Percentiles rank a stretch among this genome's conserved stretches.
These are phyloP conservation scores for Diadegma fenestrale DNA, from an alignment of 2,888 invertebrate genomes.

Conservation along the genomic window DNA sequence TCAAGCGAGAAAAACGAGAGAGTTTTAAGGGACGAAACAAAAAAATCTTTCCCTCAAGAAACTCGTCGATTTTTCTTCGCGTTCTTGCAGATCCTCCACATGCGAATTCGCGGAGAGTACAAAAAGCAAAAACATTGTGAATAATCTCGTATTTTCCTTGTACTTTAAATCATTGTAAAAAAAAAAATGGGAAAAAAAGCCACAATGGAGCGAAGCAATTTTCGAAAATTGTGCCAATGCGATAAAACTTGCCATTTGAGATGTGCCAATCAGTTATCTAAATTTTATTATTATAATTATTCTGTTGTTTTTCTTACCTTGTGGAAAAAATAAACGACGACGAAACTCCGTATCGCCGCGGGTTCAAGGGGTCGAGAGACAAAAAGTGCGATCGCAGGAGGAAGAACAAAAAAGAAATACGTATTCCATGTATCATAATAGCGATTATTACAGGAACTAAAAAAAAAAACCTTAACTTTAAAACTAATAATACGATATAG, in stretches of 20 bases:
- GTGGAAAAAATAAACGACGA: neutral
- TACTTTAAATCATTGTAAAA: conserved; percentile 23
- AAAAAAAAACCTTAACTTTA: conserved; percentile 36
- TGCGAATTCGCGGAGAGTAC: neutral
- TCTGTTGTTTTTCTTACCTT: conserved; percentile 17
- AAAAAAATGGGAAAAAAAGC: neutral
- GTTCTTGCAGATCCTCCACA: neutral
- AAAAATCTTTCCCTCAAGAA: conserved; percentile 32
- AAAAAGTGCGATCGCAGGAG: conserved; percentile 8
- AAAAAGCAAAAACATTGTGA: neutral
- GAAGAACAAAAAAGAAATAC: conserved; percentile 38
- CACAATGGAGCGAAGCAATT: conserved; percentile 28
- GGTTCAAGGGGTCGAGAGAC: neutral
- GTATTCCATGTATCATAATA: conserved; percentile 63
- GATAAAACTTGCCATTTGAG: conserved; percentile 82
- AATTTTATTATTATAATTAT: conserved; percentile 41
- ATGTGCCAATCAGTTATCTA: conserved; percentile 81
- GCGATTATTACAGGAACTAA: conserved; percentile 35
- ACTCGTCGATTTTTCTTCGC: neutral
- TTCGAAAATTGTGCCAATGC: conserved; percentile 82
- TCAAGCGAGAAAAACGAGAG: neutral
- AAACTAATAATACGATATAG: conserved; percentile 35
- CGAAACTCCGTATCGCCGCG: conserved; percentile 4
- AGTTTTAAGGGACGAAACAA: conserved; percentile 30
- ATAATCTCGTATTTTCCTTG: neutral